Base-by-base conservation (phyloP, 2,888 invertebrate genomes). In the Andrena fulva region DNA sequence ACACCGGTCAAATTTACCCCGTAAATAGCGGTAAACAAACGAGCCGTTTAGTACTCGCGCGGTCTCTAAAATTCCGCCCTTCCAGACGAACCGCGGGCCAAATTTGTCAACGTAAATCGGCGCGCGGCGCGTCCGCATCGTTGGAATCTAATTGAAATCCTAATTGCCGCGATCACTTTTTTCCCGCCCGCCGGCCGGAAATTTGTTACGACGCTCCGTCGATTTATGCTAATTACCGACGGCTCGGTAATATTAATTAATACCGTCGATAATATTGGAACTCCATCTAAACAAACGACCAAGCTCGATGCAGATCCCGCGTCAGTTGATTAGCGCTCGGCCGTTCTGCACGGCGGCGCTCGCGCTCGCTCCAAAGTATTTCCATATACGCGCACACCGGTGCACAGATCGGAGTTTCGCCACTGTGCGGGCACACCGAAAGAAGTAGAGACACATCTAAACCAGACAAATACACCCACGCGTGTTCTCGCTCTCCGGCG, bases 251-350 rank as follows among this genome's bases (percentile, higher is more conserved):
- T 91, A 90, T 90, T 89, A 90, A 91, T 91, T 91, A 90, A 90
- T 91, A 87, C 80, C 84, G 86, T 80, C 88, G 89, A 92, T 92
- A 92, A 93, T 92, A 92, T 92, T 91, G 91, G 91, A 91, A 91
- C 91, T 90, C 90, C 85, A 91, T 93, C 92, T 92, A 92, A 93
- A 92, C 91, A 92, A 93, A 93, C 91, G 91, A 86, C 85, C 89
- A 85, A 84, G 83, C 89, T 50, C 88, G 85, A 86, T 87, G 88
- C 87, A 86, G 82, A 81, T 82, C 88, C 88, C 67, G 85, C 82
- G 86, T 87, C 82, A 88, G 82, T 86, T 89, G 89, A 90, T 88
- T 90, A 90, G 89, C 89, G 88, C 85, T 77, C 77, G 68, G 68
- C 42, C 54, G 82, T 82, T 82, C 66, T 76, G 74, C 77, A 69